Conservation (phyloP, 2,888 invertebrate species). For the Hecatera dysodea region DNA sequence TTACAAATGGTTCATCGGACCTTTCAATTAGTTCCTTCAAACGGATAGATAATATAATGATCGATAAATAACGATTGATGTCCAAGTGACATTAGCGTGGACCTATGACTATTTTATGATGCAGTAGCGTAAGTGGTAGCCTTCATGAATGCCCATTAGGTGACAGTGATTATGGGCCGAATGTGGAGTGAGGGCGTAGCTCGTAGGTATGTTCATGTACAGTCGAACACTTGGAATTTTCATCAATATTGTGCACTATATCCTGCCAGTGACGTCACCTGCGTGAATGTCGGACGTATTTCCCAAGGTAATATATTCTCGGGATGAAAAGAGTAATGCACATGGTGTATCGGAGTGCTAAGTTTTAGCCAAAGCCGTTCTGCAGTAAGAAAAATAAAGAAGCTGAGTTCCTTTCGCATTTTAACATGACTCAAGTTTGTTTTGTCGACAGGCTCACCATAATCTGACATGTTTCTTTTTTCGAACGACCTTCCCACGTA, state of each 20-base stretch:
- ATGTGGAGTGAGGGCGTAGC: conserved; percentile 70
- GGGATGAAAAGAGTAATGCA: too few species aligned
- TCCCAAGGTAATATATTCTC: too few species aligned
- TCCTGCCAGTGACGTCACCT: background rate
- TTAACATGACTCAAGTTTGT: background rate
- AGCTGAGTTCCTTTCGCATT: too few species aligned
- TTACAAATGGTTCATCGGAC: conserved; percentile 22
- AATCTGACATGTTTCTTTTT: background rate
- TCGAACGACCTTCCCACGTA: background rate
- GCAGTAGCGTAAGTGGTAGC: conserved; percentile 55
- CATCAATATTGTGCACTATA: background rate
- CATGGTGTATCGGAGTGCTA: background rate
- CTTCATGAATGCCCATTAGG: conserved; percentile 67
- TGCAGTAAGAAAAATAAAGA: too few species aligned
- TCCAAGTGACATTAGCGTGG: conserved; percentile 34
- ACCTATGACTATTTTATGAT: conserved; percentile 57
- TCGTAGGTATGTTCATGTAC: too few species aligned
- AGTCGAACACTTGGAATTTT: background rate
- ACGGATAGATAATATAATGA: conserved; percentile 28
- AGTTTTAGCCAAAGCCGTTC: background rate
- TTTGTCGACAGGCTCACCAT: background rate
- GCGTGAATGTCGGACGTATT: too few species aligned
- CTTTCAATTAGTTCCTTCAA: conserved; percentile 41
- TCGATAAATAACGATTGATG: conserved; percentile 38
- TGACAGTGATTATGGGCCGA: conserved; percentile 69